Percentiles rank a stretch among this genome's conserved stretches.
Conservation (phyloP, 1,140 invertebrate species). For the Ridgeia piscesae region DNA sequence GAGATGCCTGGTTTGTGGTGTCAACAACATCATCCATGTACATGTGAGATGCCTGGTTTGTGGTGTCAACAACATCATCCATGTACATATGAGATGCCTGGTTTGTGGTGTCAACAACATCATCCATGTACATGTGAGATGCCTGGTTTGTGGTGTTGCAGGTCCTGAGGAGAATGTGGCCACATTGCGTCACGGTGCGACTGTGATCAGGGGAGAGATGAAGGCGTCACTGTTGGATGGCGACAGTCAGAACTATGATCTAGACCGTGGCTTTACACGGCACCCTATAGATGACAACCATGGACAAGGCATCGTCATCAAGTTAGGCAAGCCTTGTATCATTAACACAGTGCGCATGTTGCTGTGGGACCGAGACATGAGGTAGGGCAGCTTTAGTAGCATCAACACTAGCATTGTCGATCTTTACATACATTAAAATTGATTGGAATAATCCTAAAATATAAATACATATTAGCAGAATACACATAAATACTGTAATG, state of each 20-base stretch:
- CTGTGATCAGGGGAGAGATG: slow-evolving; percentile 71
- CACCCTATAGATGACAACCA: slow-evolving; percentile 84
- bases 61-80: too few relatives aligned
- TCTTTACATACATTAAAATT: background rate
- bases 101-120: background rate
- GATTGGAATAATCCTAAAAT: too few relatives aligned
- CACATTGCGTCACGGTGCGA: slow-evolving; percentile 72
- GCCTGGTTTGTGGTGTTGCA: slow-evolving; percentile 49
- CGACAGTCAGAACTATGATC: slow-evolving; percentile 82
- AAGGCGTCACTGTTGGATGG: slow-evolving; percentile 83
- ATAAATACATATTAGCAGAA: too few relatives aligned
- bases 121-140: background rate
- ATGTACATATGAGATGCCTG: too few relatives aligned
- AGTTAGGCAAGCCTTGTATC: slow-evolving; percentile 83
- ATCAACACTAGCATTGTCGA: background rate
- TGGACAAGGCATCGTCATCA: slow-evolving; percentile 73
- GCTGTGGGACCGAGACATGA: slow-evolving; percentile 90
- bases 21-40: background rate
- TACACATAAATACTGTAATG: too few relatives aligned
- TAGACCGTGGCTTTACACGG: slow-evolving; percentile 88
- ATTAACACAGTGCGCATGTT: slow-evolving; percentile 91
- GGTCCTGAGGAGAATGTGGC: slow-evolving; percentile 92
- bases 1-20: too few relatives aligned
- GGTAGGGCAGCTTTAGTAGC: slow-evolving; percentile 58
- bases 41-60: too few relatives aligned